Base-by-base conservation (phyloP, 2,113 vertebrate species). In the Oxygymnocypris stewartii region DNA sequence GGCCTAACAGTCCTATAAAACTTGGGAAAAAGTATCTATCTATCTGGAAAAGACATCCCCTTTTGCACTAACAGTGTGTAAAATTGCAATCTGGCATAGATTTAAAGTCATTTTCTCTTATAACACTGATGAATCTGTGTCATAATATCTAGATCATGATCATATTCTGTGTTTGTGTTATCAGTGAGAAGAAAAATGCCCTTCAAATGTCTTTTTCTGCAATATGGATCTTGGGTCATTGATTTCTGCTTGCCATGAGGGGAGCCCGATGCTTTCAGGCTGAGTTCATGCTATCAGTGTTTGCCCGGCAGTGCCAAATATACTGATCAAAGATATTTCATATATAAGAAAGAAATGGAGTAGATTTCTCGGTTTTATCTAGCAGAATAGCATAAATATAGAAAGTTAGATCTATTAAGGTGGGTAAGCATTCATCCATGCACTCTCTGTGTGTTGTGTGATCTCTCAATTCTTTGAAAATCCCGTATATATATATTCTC, bases 81-180 rank as follows among this genome's bases (percentile, higher is more conserved):
- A 54, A 78, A 75, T 75, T 47, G 13, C 10, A 16, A 20, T 44
- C 10, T 63, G 57, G 47, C 59, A 67, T 51, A 49, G 20, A 51
- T 3, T 78, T 23, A 85, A 85, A 35, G 25, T 37, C 2, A 4
- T 67, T 37, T 85, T 23, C 25, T 73, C 84, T 14, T 25, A 65
- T 49, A 85, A 61, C 65, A 80, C 23, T 80, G 77, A 86, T 73
- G 42, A 86, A 82, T 61, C 16, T 31, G 51, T 42, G 67, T 59
- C 79, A 74, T 6, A 71, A 63, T 35, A 59, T 65, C 57, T 51
- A 4, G 57, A 12, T 31, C 57, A 59, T 11, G 67, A 37, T 82
- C 78, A 81, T 82, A 35, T 74, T 59, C 14, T 59, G 57, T 20
- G 47, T 49, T 85, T 31, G 11, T 47, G 73, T 67, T 79, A 69